phyloP scores from a whole-genome alignment of 2,113 vertebrate species.

The Misgurnus anguillicaudatus region DNA sequence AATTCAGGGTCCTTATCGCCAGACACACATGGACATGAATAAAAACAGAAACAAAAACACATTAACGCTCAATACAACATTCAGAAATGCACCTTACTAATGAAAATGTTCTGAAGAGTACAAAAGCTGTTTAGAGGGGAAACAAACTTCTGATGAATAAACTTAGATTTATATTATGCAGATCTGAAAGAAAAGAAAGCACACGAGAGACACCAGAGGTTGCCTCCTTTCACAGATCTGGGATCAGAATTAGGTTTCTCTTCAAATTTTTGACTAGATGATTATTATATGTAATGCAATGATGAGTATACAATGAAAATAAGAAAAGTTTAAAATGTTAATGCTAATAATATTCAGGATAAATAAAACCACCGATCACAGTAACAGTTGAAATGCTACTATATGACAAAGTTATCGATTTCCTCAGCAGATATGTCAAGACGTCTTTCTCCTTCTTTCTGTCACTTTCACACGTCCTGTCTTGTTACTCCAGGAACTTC shows the following conservation, averaged over 20 bases:
- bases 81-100: neutral
- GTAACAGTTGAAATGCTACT: too few relatives aligned
- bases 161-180: neutral
- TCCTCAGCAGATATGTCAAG: too few relatives aligned
- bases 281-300: neutral
- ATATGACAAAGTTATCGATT: too few relatives aligned
- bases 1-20: neutral
- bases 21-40: neutral
- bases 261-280: neutral
- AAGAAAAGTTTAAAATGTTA: too few relatives aligned
- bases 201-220: neutral
- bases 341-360: too few relatives aligned
- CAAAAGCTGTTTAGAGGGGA: neutral
- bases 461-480: too few relatives aligned
- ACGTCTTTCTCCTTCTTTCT: too few relatives aligned
- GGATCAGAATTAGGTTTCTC: neutral
- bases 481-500: too few relatives aligned
- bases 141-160: neutral
- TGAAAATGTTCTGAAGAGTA: neutral
- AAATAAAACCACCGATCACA: too few relatives aligned
- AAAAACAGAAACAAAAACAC: neutral
- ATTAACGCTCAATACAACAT: neutral
- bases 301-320: neutral
- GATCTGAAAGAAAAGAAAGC: neutral
- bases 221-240: neutral